Conservation (phyloP, 2,113 vertebrate genomes). For the Macquaria ambigua region DNA sequence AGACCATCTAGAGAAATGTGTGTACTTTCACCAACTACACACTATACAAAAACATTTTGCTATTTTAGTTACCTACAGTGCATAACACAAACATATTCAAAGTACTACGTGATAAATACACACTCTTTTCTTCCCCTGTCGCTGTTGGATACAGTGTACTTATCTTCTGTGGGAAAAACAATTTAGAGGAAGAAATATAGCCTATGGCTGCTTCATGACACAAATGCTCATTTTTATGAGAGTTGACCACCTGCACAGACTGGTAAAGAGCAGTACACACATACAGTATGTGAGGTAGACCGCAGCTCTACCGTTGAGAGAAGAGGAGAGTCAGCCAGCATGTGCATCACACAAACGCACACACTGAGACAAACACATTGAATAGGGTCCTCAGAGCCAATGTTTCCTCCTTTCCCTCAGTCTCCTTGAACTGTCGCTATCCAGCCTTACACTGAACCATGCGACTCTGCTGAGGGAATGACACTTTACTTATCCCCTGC, state of each 20-base stretch:
- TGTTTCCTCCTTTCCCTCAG: constrained; percentile 54
- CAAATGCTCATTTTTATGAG: constrained; percentile 1
- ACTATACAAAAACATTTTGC: constrained; percentile 17
- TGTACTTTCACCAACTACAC: constrained; percentile 41
- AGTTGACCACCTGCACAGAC: constrained; percentile 9
- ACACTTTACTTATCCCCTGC: constrained; percentile 51
- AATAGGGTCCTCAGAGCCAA: constrained; percentile 53
- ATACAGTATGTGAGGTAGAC: constrained; percentile 49
- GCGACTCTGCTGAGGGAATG: constrained; percentile 50
- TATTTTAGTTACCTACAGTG: constrained; percentile 43
- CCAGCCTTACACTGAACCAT: constrained; percentile 42
- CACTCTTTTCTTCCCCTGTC: background rate
- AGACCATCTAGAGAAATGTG: constrained; percentile 40
- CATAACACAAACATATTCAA: constrained; percentile 45
- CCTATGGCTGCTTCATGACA: constrained; percentile 16
- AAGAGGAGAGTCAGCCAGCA: constrained; percentile 49
- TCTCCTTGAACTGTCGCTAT: constrained; percentile 66
- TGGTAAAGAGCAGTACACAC: constrained; percentile 4
- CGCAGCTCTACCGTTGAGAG: constrained; percentile 55
- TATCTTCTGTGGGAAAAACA: constrained; percentile 28
- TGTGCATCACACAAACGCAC: constrained; percentile 53
- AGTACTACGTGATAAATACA: constrained; percentile 30
- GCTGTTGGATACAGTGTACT: constrained; percentile 11
- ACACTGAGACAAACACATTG: constrained; percentile 33
- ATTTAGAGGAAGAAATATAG: constrained; percentile 9